phyloP scores from a whole-genome alignment of 2,113 vertebrate species.

The Bothrops jararaca region DNA sequence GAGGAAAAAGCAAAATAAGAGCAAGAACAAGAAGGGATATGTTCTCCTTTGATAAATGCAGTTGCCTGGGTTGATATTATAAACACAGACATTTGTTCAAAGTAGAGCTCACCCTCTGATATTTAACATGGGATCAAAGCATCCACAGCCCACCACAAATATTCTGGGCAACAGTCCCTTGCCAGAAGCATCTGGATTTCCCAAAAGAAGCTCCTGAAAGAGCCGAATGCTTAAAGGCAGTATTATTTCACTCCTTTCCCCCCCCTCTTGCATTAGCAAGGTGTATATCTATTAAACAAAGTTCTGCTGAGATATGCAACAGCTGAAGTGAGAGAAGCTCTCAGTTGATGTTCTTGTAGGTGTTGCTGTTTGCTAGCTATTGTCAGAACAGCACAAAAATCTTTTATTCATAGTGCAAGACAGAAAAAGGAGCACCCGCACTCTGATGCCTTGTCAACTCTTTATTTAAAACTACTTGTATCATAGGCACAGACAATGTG shows the following conservation, averaged over 20 bases:
- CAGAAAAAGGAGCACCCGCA: conserved; percentile 67
- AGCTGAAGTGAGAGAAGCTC: conserved; percentile 37
- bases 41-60: not conserved
- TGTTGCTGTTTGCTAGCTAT: conserved; percentile 19
- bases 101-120: not conserved
- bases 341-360: conserved; percentile 11
- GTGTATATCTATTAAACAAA: not conserved
- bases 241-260: not conserved
- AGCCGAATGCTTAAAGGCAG: accelerated
- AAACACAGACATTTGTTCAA: not conserved
- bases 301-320: conserved; percentile 1
- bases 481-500: conserved; percentile 60
- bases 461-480: conserved; percentile 79
- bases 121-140: accelerated
- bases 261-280: not conserved
- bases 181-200: not conserved
- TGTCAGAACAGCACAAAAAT: conserved; percentile 46
- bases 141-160: not conserved
- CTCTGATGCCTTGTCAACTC: conserved; percentile 75
- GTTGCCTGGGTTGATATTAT: not conserved
- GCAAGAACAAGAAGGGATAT: not conserved
- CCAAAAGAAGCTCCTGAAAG: not conserved
- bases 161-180: not conserved
- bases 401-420: conserved; percentile 87
- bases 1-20: not conserved